Conservation (phyloP, 1,140 invertebrate species). For the Acromyrmex charruanus region DNA sequence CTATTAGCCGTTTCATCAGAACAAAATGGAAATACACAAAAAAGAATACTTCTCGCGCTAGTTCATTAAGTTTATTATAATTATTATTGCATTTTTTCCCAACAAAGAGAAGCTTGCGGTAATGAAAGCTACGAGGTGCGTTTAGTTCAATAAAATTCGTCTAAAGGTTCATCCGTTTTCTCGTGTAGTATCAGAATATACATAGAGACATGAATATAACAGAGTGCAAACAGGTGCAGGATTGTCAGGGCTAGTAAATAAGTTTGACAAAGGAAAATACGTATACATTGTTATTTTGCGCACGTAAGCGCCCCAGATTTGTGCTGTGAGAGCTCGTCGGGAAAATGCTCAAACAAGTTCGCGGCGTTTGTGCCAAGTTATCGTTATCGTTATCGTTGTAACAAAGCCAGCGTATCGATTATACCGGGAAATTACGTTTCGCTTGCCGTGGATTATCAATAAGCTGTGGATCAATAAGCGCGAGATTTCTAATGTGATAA, state of each 20-base stretch:
- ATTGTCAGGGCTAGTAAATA: constrained; percentile 47
- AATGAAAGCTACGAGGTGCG: neutral
- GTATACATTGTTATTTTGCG: constrained; percentile 36
- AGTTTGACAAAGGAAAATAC: constrained; percentile 55
- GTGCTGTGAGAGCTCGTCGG: neutral
- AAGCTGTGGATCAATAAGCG: neutral
- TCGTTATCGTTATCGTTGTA: constrained; percentile 1
- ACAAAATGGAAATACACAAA: too few species aligned
- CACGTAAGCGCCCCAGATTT: constrained; percentile 18
- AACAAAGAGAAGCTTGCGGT: neutral
- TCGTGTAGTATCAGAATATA: neutral
- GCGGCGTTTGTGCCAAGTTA: constrained; percentile 21
- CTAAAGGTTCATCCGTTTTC: constrained; percentile 7
- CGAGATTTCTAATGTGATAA: too few species aligned
- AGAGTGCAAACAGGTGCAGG: neutral
- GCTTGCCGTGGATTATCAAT: neutral
- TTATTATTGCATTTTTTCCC: neutral
- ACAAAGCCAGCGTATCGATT: neutral
- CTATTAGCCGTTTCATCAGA: neutral
- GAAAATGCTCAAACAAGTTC: constrained; percentile 41
- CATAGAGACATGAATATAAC: neutral
- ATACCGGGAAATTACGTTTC: constrained; percentile 6
- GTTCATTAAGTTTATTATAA: constrained; percentile 1
- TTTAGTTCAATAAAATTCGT: constrained; percentile 16
- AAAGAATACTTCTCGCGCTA: neutral